These are phyloP conservation scores for Phasia obesa DNA, from an alignment of 2,888 invertebrate species.

Conservation along the genomic window DNA sequence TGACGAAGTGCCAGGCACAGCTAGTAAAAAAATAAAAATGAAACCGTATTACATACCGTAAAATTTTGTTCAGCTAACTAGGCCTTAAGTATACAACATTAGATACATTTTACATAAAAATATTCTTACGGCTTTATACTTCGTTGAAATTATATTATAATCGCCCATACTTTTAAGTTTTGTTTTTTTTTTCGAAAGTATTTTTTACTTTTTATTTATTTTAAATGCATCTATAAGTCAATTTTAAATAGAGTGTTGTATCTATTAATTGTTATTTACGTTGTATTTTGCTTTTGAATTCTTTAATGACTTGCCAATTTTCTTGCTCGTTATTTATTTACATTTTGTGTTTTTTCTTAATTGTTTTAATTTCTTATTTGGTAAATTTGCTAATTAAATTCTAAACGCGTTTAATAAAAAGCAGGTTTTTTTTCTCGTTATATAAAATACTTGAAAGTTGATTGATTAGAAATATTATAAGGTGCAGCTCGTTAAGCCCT, in stretches of 20 bases:
- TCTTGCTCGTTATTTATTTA: neutral
- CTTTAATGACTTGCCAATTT: constrained; percentile 46
- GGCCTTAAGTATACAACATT: no score
- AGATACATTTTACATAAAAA: no score
- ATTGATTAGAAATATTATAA: neutral
- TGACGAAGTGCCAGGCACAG: no score
- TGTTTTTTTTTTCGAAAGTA: neutral
- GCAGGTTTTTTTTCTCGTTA: neutral
- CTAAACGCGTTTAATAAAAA: neutral
- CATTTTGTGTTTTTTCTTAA: neutral
- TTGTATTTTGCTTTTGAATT: constrained; percentile 1
- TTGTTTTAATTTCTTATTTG: constrained; percentile 10
- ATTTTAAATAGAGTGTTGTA: neutral
- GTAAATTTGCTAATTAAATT: neutral
- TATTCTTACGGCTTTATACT: no score
- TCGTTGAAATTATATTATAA: no score
- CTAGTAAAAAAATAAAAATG: no score
- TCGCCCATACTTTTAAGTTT: no score
- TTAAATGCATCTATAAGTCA: neutral
- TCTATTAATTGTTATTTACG: neutral
- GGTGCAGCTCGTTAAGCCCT: neutral
- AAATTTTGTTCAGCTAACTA: no score
- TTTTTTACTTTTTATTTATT: neutral
- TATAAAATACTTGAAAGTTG: neutral
- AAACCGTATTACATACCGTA: no score